These are phyloP conservation scores for Parazoanthus atlanticus DNA, from an alignment of 92 coral and sea anemone genomes.

Conservation along the genomic window DNA sequence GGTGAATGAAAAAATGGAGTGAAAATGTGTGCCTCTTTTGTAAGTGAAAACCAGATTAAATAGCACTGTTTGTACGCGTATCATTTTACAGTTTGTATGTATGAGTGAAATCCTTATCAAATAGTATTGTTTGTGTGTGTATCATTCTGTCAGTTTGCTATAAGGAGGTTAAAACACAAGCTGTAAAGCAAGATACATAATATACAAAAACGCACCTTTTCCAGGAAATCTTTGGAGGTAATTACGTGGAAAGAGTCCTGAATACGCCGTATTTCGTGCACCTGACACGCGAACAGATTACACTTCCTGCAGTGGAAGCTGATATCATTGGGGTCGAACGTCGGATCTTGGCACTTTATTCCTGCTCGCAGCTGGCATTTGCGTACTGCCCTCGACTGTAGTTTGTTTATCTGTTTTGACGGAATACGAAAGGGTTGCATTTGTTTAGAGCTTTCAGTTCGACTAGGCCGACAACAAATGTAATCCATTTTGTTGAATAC, in stretches of 20 bases:
- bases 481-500: neutral
- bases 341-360: slow-evolving; percentile 36
- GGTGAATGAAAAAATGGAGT: no score
- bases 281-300: slow-evolving; percentile 75
- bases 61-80: no score
- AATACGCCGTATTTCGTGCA: slow-evolving; percentile 73
- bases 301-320: slow-evolving; percentile 84
- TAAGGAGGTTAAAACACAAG: neutral
- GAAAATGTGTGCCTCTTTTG: no score
- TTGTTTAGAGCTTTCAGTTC: neutral
- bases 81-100: no score
- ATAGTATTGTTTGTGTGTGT: no score
- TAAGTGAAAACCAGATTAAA: no score
- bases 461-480: neutral
- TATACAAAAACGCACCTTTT: slow-evolving; percentile 34
- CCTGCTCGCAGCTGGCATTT: slow-evolving; percentile 57
- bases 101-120: no score
- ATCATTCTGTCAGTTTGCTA: no score
- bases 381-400: slow-evolving; percentile 53
- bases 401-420: slow-evolving; percentile 51
- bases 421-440: neutral
- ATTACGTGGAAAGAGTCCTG: slow-evolving; percentile 61
- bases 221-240: slow-evolving; percentile 58
- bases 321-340: slow-evolving; percentile 59
- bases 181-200: neutral